Evolutionary conservation across 53 echinoderm and acorn worm genomes (phyloP).

Genomic region (Mesocentrotus franciscanus): DNA sequence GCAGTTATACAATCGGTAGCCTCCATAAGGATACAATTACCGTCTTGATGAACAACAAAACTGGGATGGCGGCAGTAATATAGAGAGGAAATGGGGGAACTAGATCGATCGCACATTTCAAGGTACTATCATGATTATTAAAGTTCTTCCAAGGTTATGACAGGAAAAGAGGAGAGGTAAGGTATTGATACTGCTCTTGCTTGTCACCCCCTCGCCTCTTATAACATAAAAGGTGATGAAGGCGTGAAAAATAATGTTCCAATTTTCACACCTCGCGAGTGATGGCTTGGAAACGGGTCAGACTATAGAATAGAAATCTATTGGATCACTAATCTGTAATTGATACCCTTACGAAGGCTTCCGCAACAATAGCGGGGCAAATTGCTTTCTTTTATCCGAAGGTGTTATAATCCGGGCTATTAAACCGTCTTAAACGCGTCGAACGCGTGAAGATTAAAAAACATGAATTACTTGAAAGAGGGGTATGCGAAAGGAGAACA

Average conservation of each 20-base stretch:
- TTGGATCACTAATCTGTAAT: constrained; percentile 3
- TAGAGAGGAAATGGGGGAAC: not conserved
- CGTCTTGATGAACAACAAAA: too few species aligned
- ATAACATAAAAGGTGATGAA: not conserved
- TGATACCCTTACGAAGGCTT: constrained; percentile 20
- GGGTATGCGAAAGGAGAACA: not conserved
- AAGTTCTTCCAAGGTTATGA: not conserved
- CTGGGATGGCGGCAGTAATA: too few species aligned
- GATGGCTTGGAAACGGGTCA: not conserved
- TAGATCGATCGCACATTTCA: not conserved
- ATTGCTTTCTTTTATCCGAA: not conserved
- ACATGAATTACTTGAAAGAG: not conserved
- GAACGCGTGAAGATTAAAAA: constrained; percentile 19
- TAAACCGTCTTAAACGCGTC: not conserved
- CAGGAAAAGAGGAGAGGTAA: not conserved
- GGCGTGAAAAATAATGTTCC: constrained; percentile 35
- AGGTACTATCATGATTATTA: not conserved
- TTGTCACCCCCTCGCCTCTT: not conserved
- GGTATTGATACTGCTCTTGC: not conserved
- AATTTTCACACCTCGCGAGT: not conserved
- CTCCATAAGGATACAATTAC: too few species aligned
- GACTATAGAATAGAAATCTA: constrained; percentile 3
- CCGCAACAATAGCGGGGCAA: constrained; percentile 40
- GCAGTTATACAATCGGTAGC: too few species aligned
- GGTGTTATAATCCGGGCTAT: constrained; percentile 32